A percentile compares a stretch with the other conserved stretches of the same genome.
These are phyloP conservation scores for Magallana nippona DNA, from an alignment of 2,888 invertebrate genomes.

Conservation along the genomic window DNA sequence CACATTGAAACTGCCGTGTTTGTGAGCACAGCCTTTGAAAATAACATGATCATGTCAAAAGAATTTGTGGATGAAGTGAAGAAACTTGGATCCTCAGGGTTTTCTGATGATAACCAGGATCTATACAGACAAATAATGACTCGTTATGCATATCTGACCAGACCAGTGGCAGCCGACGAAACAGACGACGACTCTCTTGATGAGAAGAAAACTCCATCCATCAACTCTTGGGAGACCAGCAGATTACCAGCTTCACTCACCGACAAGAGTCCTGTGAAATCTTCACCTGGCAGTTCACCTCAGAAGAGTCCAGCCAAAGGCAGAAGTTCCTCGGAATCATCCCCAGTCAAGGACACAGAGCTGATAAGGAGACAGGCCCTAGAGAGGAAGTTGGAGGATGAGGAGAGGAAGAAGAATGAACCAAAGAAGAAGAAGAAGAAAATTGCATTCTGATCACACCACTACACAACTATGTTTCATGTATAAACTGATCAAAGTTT, in stretches of 20 bases:
- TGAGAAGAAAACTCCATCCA: constrained; percentile 55
- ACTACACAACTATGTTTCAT: too few relatives aligned
- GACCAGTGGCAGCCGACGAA: constrained; percentile 57
- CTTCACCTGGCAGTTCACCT: constrained; percentile 62
- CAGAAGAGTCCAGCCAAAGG: constrained; percentile 57
- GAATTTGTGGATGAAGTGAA: constrained; percentile 70
- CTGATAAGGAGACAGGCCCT: constrained; percentile 70
- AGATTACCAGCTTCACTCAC: constrained; percentile 70
- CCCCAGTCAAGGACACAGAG: constrained; percentile 71
- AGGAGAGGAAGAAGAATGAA: constrained; percentile 69
- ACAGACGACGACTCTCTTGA: constrained; percentile 58
- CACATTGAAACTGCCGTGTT: constrained; percentile 71
- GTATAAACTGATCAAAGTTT: too few relatives aligned
- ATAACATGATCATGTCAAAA: constrained; percentile 73
- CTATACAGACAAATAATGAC: constrained; percentile 71
- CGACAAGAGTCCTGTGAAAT: constrained; percentile 54
- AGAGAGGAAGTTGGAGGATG: constrained; percentile 68
- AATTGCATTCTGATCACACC: constrained; percentile 62
- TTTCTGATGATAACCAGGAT: constrained; percentile 68
- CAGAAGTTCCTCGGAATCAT: constrained; percentile 60
- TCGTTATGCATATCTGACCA: constrained; percentile 70
- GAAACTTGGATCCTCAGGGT: constrained; percentile 60
- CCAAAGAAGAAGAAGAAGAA: constrained; percentile 72
- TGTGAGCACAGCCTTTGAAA: constrained; percentile 72
- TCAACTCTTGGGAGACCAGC: constrained; percentile 66